Percentiles rank a stretch among this genome's conserved stretches.
Conservation (phyloP, 1,140 invertebrate species). For the Frieseomelitta varia region DNA sequence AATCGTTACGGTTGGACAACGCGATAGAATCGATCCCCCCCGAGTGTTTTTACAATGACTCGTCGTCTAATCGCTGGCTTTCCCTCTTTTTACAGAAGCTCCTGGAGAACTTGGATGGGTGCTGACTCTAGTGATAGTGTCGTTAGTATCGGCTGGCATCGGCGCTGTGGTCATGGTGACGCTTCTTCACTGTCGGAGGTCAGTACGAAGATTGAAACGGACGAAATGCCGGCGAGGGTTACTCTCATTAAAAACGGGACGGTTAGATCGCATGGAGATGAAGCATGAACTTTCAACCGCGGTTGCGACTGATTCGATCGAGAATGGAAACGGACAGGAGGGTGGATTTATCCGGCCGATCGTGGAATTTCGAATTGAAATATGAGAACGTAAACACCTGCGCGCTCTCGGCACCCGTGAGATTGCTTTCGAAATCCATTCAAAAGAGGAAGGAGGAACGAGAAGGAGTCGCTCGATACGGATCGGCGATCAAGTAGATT, state of each 20-base stretch:
- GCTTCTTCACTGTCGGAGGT: conserved; percentile 82
- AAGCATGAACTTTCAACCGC: not conserved
- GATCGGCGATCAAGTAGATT: conserved; percentile 60
- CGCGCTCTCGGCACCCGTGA: conserved; percentile 26
- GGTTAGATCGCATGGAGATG: not conserved
- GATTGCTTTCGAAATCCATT: conserved; percentile 43
- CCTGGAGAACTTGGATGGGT: conserved; percentile 82
- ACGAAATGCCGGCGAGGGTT: not conserved
- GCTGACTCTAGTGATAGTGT: conserved; percentile 82
- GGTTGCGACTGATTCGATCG: conserved; percentile 23
- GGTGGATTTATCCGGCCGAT: conserved; percentile 6
- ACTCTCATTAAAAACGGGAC: not conserved
- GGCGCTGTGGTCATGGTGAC: conserved; percentile 84
- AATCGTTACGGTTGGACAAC: not conserved
- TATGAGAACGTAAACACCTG: conserved; percentile 39
- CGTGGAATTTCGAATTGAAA: conserved; percentile 52
- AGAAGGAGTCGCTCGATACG: conserved; percentile 52
- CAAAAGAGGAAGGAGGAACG: conserved; percentile 26
- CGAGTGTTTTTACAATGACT: not conserved
- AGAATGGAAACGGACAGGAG: not conserved
- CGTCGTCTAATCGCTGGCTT: conserved; percentile 13
- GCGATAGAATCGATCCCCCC: not conserved
- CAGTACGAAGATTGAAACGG: conserved; percentile 53
- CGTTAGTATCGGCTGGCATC: conserved; percentile 82
- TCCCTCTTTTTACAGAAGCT: conserved; percentile 75